A percentile compares a stretch with the other conserved stretches of the same genome.
Evolutionary conservation across 2,797 vertebrate species (phyloP).

Genomic region (Chelonia mydas): DNA sequence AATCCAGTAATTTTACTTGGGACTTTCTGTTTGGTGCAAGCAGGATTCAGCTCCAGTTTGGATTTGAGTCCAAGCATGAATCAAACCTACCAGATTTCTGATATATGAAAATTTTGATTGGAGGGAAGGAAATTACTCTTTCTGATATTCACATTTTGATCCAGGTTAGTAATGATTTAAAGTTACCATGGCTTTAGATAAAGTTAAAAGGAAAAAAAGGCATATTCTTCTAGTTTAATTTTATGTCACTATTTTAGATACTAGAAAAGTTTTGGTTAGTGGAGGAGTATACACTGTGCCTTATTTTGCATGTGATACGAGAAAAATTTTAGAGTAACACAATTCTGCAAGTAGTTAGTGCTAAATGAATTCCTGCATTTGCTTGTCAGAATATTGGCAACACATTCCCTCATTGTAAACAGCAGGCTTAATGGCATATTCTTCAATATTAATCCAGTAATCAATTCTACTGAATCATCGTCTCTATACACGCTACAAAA

Average conservation of each 20-base stretch:
- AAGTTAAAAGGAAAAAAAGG: background rate
- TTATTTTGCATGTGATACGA: background rate
- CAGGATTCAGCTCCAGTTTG: background rate
- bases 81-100: background rate
- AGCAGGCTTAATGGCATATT: background rate
- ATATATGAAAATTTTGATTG: background rate
- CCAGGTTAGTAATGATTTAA: background rate
- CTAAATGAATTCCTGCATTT: conserved; percentile 20
- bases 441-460: background rate
- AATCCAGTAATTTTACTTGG: background rate
- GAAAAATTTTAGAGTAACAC: background rate
- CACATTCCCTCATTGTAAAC: conserved; percentile 1
- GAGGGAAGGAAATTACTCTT: background rate
- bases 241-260: background rate
- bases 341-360: background rate
- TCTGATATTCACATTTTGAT: background rate
- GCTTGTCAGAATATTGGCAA: conserved; percentile 43
- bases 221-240: background rate
- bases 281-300: background rate
- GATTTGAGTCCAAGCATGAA: background rate
- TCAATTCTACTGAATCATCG: conserved; percentile 26
- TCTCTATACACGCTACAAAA: background rate
- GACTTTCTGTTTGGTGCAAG: background rate
- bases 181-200: background rate
- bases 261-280: background rate